Evolutionary conservation across 2,888 invertebrate genomes (phyloP).

Genomic region (Podabrus alpinus): DNA sequence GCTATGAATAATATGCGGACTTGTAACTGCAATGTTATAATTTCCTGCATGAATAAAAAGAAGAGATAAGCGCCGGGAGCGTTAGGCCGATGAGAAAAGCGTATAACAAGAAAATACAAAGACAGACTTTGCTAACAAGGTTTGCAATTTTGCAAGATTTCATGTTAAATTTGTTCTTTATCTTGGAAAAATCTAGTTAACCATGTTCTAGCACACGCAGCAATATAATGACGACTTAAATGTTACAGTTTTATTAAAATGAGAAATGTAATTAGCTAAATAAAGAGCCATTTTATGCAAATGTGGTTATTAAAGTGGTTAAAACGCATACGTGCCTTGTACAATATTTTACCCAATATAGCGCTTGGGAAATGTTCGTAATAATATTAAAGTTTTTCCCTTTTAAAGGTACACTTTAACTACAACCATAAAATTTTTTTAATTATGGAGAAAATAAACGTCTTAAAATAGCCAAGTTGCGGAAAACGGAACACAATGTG

Average conservation of each 20-base stretch:
- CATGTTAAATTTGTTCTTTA: constrained; percentile 26
- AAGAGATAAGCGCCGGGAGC: constrained; percentile 28
- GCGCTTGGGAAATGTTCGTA: background rate
- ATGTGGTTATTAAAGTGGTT: constrained; percentile 12
- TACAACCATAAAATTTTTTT: background rate
- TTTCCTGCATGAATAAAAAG: constrained; percentile 28
- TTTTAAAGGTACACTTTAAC: background rate
- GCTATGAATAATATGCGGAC: constrained; percentile 28
- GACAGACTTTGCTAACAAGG: constrained; percentile 27
- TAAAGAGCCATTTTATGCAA: constrained; percentile 20
- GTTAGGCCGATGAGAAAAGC: constrained; percentile 18
- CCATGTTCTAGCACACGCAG: constrained; percentile 20
- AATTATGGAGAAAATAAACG: background rate
- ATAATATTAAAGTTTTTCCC: background rate
- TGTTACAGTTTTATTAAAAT: constrained; percentile 17
- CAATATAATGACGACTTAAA: constrained; percentile 13
- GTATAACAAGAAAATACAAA: constrained; percentile 28
- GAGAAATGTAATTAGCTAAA: constrained; percentile 21
- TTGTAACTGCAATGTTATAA: constrained; percentile 30
- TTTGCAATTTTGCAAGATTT: constrained; percentile 27
- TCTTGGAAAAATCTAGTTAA: constrained; percentile 21
- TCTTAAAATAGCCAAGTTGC: background rate
- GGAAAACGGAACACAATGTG: background rate
- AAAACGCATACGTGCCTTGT: constrained; percentile 14
- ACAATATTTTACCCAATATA: constrained; percentile 4